Evolutionary conservation across 2,797 vertebrate species (phyloP), one percentile per base, ranked within the genome.

Genomic region (Dipus sagitta): DNA sequence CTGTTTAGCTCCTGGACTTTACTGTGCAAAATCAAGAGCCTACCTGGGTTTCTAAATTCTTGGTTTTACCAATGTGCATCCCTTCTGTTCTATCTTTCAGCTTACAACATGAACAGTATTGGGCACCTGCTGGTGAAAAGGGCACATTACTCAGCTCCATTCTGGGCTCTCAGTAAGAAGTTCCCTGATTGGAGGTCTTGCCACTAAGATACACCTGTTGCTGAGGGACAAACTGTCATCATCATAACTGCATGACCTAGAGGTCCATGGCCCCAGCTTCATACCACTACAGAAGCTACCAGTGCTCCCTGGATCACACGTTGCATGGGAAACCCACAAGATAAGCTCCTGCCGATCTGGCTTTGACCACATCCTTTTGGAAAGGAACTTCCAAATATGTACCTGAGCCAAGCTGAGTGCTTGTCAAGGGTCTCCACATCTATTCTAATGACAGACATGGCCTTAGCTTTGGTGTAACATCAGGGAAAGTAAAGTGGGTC

Each of bases 41-140:
- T 42, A 34, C 84, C 85, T 30, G 80, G 14, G n/a, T 77, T 76
- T 94, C 68, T 88, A n/a, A 88, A 84, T n/a, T 78, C 30, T 68
- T 86, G 6, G 2, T 78, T 76, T 74, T 76, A 77, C 60, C 38
- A n/a, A 34, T 2, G 64, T 17, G 65, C 14, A 78, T 32, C 14
- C 6, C 20, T 75, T 76, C 30, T 70, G 6, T 86, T 60, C 34
- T 9, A 87, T 67, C 6, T 72, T 90, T 42, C 3, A 32, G 58
- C 8, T 64, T 82, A 82, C 62, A 18, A 21, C 38, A 72, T 2
- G 10, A 42, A 60, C 3, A 81, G 0, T 24, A 8, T 60, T 80
- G 26, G 38, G 13, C 8, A 72, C 7, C 26, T 90, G 30, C 75
- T 47, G 70, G 47, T 47, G 15, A 86, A 80, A 86, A 77, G 23